Evolutionary conservation across 2,888 invertebrate genomes (phyloP).

Genomic region (Meliscaeva auricollis): DNA sequence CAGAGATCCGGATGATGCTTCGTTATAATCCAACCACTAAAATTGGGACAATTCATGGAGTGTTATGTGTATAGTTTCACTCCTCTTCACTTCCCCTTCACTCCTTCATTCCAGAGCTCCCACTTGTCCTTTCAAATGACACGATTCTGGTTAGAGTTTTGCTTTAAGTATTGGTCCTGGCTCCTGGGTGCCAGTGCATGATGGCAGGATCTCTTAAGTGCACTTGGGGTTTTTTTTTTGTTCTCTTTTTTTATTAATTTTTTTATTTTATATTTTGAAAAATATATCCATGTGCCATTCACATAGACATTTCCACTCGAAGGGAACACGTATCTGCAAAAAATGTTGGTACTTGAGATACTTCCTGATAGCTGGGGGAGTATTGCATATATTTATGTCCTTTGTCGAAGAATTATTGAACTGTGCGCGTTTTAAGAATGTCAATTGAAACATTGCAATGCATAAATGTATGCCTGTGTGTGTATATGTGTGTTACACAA

Average conservation of each 20-base stretch:
- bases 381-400: conserved; percentile 57
- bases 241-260: not conserved
- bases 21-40: conserved; percentile 43
- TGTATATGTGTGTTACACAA: not conserved
- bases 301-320: conserved; percentile 28
- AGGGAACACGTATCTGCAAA: conserved; percentile 23
- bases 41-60: conserved; percentile 55
- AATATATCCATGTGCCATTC: conserved; percentile 19
- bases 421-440: conserved; percentile 54
- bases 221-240: conserved; percentile 41
- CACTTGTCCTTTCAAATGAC: conserved; percentile 25
- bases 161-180: not conserved
- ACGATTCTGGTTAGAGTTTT: not conserved
- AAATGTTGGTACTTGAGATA: conserved; percentile 27
- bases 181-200: conserved; percentile 8
- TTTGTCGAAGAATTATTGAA: conserved; percentile 65
- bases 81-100: not conserved
- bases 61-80: conserved; percentile 15
- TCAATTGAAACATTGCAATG: conserved; percentile 43
- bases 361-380: conserved; percentile 30
- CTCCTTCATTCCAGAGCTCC: not conserved
- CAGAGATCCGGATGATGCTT: conserved; percentile 40
- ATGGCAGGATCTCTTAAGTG: conserved; percentile 47
- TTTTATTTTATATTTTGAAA: not conserved
- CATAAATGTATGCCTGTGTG: not conserved